Conservation (phyloP, 2,797 vertebrate species). For the Typhlichthys subterraneus region DNA sequence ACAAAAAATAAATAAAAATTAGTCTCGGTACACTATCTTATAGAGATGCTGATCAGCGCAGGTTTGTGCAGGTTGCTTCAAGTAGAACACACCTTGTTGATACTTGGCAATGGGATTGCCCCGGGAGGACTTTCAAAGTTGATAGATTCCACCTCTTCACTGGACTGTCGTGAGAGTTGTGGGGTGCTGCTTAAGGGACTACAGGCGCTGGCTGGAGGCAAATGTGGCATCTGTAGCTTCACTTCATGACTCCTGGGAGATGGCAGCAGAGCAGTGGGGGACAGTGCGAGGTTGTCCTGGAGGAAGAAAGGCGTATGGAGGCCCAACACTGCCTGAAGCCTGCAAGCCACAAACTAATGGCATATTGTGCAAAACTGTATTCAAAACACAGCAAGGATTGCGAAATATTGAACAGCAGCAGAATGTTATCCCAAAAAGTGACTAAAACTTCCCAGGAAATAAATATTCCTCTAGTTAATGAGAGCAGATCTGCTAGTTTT, state of each 20-base stretch:
- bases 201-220: conserved; percentile 45
- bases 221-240: conserved; percentile 58
- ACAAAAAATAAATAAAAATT: no score
- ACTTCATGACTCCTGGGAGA: conserved; percentile 71
- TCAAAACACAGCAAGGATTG: no score
- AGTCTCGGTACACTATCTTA: background rate
- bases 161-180: conserved; percentile 34
- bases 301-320: conserved; percentile 19
- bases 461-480: no score
- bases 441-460: no score
- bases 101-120: conserved; percentile 62
- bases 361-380: no score
- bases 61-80: background rate
- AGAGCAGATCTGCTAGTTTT: conserved; percentile 1
- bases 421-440: no score
- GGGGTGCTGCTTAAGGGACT: conserved; percentile 38
- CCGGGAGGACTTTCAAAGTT: conserved; percentile 73
- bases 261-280: conserved; percentile 70
- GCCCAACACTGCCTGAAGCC: no score
- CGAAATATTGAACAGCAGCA: no score
- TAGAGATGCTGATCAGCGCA: background rate
- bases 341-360: no score
- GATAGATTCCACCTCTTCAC: conserved; percentile 70
- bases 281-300: conserved; percentile 79
- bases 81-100: conserved; percentile 75